Conservation (phyloP, 1,140 invertebrate genomes). For the Formica selysi region DNA sequence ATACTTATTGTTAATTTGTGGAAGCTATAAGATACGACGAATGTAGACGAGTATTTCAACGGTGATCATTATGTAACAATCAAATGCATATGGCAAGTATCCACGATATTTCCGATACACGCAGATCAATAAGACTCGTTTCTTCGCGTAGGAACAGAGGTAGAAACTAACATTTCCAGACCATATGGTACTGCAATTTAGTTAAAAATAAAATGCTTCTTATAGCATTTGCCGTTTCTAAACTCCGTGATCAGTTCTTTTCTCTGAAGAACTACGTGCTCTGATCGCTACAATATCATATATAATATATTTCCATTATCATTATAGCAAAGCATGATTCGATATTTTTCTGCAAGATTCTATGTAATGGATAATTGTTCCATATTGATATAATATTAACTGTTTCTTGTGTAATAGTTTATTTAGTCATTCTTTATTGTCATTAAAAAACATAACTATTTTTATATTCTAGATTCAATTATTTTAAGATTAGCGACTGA, state of each 20-base stretch:
- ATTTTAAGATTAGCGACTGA: not conserved
- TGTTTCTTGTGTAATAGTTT: not conserved
- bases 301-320: not conserved
- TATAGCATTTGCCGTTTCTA: constrained; percentile 9
- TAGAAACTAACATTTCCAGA: constrained; percentile 63
- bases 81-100: constrained; percentile 57
- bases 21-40: not conserved
- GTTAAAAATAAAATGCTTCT: constrained; percentile 68
- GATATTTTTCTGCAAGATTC: constrained; percentile 5
- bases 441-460: not conserved
- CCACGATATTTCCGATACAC: constrained; percentile 53
- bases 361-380: not conserved
- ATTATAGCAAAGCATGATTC: not conserved
- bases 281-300: not conserved
- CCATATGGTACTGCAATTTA: constrained; percentile 56
- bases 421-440: not conserved
- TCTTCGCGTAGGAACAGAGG: not conserved
- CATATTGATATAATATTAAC: not conserved
- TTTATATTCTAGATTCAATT: not conserved
- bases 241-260: not conserved
- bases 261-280: not conserved
- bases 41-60: constrained; percentile 21
- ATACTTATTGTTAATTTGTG: not conserved
- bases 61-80: constrained; percentile 38
- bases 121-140: constrained; percentile 67